Conservation (phyloP, 2,888 invertebrate genomes). For the Hirtodrosophila alboralis region DNA sequence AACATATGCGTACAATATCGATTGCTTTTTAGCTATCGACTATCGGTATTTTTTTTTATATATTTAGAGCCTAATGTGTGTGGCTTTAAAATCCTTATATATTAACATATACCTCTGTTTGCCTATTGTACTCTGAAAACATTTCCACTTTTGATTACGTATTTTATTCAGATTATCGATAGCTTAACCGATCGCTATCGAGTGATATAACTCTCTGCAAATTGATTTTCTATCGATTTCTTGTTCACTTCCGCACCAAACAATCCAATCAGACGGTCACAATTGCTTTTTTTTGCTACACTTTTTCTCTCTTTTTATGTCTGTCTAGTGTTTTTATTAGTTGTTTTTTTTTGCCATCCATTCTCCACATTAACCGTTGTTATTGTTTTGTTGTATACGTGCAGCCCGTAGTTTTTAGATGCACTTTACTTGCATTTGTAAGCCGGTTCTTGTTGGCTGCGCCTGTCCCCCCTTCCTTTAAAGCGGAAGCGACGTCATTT, state of each 20-base stretch:
- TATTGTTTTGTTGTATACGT: slow-evolving; percentile 13
- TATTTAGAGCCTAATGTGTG: no score
- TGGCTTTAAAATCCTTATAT: no score
- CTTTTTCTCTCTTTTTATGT: slow-evolving; percentile 53
- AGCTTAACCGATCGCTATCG: no score
- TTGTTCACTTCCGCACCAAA: slow-evolving; percentile 64
- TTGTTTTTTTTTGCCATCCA: slow-evolving; percentile 27
- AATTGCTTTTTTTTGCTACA: slow-evolving; percentile 54
- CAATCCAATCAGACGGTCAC: slow-evolving; percentile 50
- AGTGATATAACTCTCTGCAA: slow-evolving; percentile 17
- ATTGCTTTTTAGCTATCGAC: no score
- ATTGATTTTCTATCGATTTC: slow-evolving; percentile 55
- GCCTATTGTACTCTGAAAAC: no score
- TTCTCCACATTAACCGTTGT: slow-evolving; percentile 36
- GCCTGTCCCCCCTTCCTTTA: slow-evolving; percentile 17
- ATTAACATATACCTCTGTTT: no score
- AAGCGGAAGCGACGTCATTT: slow-evolving; percentile 76
- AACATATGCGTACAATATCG: not conserved
- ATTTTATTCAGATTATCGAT: no score
- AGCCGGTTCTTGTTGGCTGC: slow-evolving; percentile 56
- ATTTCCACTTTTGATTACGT: no score
- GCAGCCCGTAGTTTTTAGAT: slow-evolving; percentile 17
- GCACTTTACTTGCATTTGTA: slow-evolving; percentile 48
- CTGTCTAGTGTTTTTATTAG: slow-evolving; percentile 16
- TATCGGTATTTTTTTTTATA: no score